Conservation (phyloP, 1,140 invertebrate genomes). For the Spodoptera frugiperda region DNA sequence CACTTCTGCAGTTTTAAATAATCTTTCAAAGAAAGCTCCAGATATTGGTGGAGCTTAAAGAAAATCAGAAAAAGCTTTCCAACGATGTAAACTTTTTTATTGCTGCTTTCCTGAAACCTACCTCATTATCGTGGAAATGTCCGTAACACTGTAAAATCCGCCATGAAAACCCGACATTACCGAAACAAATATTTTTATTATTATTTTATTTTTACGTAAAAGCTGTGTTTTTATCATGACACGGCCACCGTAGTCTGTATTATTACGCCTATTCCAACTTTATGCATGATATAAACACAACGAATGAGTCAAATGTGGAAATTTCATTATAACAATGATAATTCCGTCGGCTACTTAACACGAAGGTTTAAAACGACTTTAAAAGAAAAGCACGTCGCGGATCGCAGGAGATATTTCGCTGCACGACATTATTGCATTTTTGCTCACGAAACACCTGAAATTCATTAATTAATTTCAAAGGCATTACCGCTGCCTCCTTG, state of each 20-base stretch:
- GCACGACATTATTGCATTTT: constrained; percentile 44
- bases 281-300: constrained; percentile 42
- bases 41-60: not conserved
- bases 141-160: constrained; percentile 8
- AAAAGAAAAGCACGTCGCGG: constrained; percentile 30
- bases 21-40: not conserved
- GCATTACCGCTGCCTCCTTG: constrained; percentile 20
- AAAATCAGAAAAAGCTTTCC: constrained; percentile 5
- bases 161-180: constrained; percentile 26
- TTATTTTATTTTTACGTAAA: constrained; percentile 23
- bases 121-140: constrained; percentile 24
- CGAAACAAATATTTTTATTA: constrained; percentile 38
- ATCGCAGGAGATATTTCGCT: constrained; percentile 19
- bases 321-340: constrained; percentile 40
- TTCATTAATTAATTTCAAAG: constrained; percentile 48
- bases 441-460: constrained; percentile 40
- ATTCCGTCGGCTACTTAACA: constrained; percentile 3
- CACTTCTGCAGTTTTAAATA: not conserved
- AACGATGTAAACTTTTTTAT: not conserved
- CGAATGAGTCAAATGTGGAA: constrained; percentile 36
- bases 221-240: constrained; percentile 16
- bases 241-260: constrained; percentile 16
- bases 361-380: constrained; percentile 27
- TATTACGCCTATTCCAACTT: constrained; percentile 37
- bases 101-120: constrained; percentile 29